Conservation (phyloP, 1,140 invertebrate species). For the Drosophila hydei region DNA sequence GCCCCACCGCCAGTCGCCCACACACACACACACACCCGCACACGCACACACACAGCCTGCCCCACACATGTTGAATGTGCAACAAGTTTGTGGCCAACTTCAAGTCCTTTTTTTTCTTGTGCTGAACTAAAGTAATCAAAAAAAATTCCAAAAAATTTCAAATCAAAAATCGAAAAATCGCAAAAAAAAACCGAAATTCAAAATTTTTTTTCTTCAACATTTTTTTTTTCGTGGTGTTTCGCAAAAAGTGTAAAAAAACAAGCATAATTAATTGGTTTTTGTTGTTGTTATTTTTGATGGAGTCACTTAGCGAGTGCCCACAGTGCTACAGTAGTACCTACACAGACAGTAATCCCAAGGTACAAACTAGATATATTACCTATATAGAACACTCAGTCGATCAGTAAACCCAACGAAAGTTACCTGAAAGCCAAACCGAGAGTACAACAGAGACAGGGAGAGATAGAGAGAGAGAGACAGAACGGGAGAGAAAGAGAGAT, state of each 20-base stretch:
- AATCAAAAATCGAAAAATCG: slow-evolving; percentile 1
- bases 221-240: slow-evolving; percentile 26
- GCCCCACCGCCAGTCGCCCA: background rate
- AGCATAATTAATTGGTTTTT: slow-evolving; percentile 1
- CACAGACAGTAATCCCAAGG: background rate
- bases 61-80: slow-evolving; percentile 21
- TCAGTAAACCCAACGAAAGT: slow-evolving; percentile 11
- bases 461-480: background rate
- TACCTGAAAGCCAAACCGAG: slow-evolving; percentile 6
- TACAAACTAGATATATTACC: background rate
- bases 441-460: slow-evolving; percentile 10
- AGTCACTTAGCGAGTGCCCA: background rate
- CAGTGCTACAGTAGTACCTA: slow-evolving; percentile 37
- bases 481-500: background rate
- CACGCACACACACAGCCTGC: background rate
- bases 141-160: too few relatives aligned
- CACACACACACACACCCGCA: slow-evolving; percentile 2
- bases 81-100: slow-evolving; percentile 27
- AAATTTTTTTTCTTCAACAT: slow-evolving; percentile 25
- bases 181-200: background rate
- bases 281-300: slow-evolving; percentile 11
- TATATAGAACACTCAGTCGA: background rate
- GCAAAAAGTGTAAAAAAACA: background rate
- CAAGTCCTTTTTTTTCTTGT: slow-evolving; percentile 8
- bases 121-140: slow-evolving; percentile 8